Base-by-base conservation (phyloP, 2,888 invertebrate species). In the Tenthredo distinguenda region DNA sequence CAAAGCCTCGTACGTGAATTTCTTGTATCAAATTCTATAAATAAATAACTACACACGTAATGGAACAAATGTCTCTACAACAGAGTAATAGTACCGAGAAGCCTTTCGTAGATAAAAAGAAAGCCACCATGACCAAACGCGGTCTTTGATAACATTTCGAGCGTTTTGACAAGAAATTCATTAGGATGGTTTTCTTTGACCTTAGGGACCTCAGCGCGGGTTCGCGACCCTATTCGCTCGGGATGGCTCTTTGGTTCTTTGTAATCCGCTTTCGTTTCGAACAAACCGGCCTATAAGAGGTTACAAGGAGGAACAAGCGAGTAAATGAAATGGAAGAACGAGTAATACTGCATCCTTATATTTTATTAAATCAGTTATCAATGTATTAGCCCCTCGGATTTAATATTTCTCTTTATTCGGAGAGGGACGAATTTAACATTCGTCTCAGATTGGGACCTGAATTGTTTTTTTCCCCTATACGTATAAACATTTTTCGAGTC, bases 101-200 rank as follows among this genome's bases (percentile, higher is more conserved):
- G 47, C 31, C 74, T 74, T 26, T 74, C 21, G 43, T 43, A 12
- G 74, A 74, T 40, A 74, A 12, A 43, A 74, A 74, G 74, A 74
- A 40, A 74, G 21, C 62, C 79, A 9, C 15, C 21, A 81, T 18
- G 58, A 40, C 37, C 21, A 26, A 21, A 40, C 62, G 58, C 2
- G 79, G 31, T 34, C 37, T 81, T 62, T 40, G 81, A 47, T 21
- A 68, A 68, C 26, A 71, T 71, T 71, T 47, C 18, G 34, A 83
- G 4, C 18, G n/a, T 68, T 83, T 83, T 26, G n/a, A 68, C 47
- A 83, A 47, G 68, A 83, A 83, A 83, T 71, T 65, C 50, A 68
- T 68, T 47, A 83, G 83, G 83, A 68, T 68, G 83, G 68, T 68
- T 68, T 83, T 43, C 83, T 68, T 83, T 50, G 83, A 83, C 71